Evolutionary conservation across 2,113 vertebrate species (phyloP), one percentile per base, ranked within the genome.

Genomic region (Capreolus pygargus): DNA sequence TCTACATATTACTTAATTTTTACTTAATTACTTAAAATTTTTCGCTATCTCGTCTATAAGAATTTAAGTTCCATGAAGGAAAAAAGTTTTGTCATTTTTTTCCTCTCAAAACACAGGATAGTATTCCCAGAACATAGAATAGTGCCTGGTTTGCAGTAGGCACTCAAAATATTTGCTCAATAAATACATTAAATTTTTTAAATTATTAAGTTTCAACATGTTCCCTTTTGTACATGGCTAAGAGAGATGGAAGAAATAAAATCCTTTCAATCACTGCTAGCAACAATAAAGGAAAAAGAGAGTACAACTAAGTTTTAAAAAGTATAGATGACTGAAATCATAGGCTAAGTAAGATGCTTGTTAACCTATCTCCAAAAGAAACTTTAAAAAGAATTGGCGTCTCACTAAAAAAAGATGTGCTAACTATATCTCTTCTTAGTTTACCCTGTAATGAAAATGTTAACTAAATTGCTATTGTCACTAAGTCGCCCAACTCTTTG

Each of bases 301-400:
- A 86, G 12, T 82, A 89, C 95, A 95, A 84, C 89, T 47, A 67
- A 78, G 85, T 28, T 60, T 94, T 95, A 33, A 36, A 78, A 92
- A 55, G 21, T 25, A 88, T 0, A 91, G 43, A 82, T 84, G 30
- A 89, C 58, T 88, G n/a, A 84, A 95, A 89, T 95, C 54, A 95
- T 10, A 94, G 7, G 19, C 79, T 43, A 39, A 70, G 67, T 58
- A 91, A 61, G 45, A 88, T 58, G 17, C n/a, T 84, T 95, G 4
- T 47, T 81, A 91, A 91, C 2, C 6, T 1, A 7, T 88, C 82
- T 55, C 89, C 58, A 67, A 88, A 94, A 96, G 50, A 78, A 70
- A 55, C 36, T 61, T 93, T 60, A 83, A 96, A 84, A 96, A 91
- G 19, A 81, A 90, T 0, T 85, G 15, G 30, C 45, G 54, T 74